A percentile compares a stretch with the other conserved stretches of the same genome.
Evolutionary conservation across 2,888 invertebrate species (phyloP).

Genomic region (Bedellia somnulentella): DNA sequence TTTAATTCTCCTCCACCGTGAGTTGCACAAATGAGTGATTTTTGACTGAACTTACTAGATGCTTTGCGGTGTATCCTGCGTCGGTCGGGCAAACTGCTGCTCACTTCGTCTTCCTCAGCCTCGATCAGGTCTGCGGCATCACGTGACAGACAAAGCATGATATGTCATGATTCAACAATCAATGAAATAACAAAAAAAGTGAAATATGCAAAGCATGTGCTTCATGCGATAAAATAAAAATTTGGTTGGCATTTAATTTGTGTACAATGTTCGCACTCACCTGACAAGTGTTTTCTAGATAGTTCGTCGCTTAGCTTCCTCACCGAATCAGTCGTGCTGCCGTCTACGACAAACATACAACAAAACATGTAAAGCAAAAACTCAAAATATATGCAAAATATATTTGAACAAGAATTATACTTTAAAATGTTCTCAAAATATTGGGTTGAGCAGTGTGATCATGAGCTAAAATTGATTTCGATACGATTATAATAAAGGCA

Average conservation of each 20-base stretch:
- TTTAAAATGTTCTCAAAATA: too few relatives aligned
- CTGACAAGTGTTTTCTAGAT: conserved; percentile 57
- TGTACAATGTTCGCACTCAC: too few relatives aligned
- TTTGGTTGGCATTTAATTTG: too few relatives aligned
- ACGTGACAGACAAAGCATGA: conserved; percentile 23
- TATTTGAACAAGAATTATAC: not conserved
- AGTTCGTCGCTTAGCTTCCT: conserved; percentile 56
- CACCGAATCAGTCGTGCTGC: conserved; percentile 47
- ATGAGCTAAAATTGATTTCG: conserved; percentile 5
- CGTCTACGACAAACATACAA: conserved; percentile 53
- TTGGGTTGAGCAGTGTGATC: conserved; percentile 4
- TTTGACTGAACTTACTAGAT: conserved; percentile 61
- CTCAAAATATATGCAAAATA: not conserved
- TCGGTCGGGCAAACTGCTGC: conserved; percentile 45
- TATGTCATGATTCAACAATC: conserved; percentile 14
- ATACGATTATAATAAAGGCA: conserved; percentile 13
- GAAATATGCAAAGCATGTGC: not conserved
- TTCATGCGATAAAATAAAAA: too few relatives aligned
- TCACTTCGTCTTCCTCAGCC: conserved; percentile 58
- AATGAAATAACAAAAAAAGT: conserved; percentile 10
- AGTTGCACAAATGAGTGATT: too few relatives aligned
- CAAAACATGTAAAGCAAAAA: conserved; percentile 51
- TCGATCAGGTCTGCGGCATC: conserved; percentile 58
- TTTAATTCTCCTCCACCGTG: too few relatives aligned
- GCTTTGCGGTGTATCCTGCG: conserved; percentile 53